A percentile compares a stretch with the other conserved stretches of the same genome.
These are phyloP conservation scores for Dicyrtoma fusca DNA, from an alignment of 2,888 invertebrate genomes.

Conservation along the genomic window DNA sequence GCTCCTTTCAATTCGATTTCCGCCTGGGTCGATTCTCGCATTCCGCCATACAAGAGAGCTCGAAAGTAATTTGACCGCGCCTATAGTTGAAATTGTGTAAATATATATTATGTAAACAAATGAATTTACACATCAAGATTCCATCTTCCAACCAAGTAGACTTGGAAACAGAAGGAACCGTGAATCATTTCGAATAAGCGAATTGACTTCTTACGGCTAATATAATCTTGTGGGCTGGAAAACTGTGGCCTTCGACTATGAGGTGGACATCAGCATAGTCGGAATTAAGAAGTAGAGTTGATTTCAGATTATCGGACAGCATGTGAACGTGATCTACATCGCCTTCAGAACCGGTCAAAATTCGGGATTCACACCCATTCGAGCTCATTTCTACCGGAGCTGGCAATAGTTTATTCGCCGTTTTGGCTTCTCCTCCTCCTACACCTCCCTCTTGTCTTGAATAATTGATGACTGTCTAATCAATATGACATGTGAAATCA, in stretches of 20 bases:
- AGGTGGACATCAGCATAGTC: constrained; percentile 49
- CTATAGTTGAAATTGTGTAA: background rate
- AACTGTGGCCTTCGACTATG: constrained; percentile 75
- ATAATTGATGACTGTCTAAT: too few species aligned
- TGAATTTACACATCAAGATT: background rate
- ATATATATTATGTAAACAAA: too few species aligned
- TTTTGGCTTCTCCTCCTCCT: background rate
- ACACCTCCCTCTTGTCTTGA: too few species aligned
- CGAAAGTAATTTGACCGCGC: constrained; percentile 57
- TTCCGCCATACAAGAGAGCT: constrained; percentile 68
- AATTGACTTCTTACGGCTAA: constrained; percentile 76
- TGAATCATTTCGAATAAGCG: too few species aligned
- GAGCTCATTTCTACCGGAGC: constrained; percentile 50
- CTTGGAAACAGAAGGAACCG: too few species aligned
- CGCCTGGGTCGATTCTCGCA: constrained; percentile 69
- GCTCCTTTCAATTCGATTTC: constrained; percentile 86
- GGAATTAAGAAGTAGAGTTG: constrained; percentile 53
- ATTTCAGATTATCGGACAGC: constrained; percentile 55
- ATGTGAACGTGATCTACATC: constrained; percentile 55
- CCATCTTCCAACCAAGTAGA: too few species aligned
- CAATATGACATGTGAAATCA: too few species aligned
- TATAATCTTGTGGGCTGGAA: constrained; percentile 79
- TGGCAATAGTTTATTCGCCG: constrained; percentile 9
- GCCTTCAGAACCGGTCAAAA: constrained; percentile 42
- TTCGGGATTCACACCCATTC: constrained; percentile 50